Evolutionary conservation across 1,140 invertebrate species (phyloP).

Genomic region (Drosophila albomicans): DNA sequence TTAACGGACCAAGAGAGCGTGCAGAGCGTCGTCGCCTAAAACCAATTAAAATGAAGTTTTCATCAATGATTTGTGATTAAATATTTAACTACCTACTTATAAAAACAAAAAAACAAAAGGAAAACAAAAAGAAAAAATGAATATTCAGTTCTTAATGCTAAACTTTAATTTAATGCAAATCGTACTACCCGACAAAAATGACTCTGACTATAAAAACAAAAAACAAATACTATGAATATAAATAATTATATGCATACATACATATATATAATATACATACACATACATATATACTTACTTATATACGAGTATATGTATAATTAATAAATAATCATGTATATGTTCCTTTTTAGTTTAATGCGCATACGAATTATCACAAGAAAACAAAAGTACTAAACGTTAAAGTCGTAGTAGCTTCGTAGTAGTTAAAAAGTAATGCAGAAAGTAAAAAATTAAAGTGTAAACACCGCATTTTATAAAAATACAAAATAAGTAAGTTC

Average conservation of each 20-base stretch:
- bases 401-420: slow-evolving; percentile 74
- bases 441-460: slow-evolving; percentile 27
- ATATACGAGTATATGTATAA: slow-evolving; percentile 52
- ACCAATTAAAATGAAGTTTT: slow-evolving; percentile 80
- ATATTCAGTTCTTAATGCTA: slow-evolving; percentile 74
- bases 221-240: slow-evolving; percentile 67
- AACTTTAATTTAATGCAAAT: slow-evolving; percentile 66
- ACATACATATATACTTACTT: slow-evolving; percentile 50
- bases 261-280: slow-evolving; percentile 40
- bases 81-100: slow-evolving; percentile 75
- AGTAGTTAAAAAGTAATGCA: slow-evolving; percentile 59
- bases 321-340: slow-evolving; percentile 80
- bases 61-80: slow-evolving; percentile 85
- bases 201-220: slow-evolving; percentile 80
- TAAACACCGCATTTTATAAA: slow-evolving; percentile 65
- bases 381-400: slow-evolving; percentile 58
- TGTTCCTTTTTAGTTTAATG: slow-evolving; percentile 84
- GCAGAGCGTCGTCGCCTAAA: slow-evolving; percentile 81
- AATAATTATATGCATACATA: slow-evolving; percentile 48
- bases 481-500: slow-evolving; percentile 57
- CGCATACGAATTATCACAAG: slow-evolving; percentile 67
- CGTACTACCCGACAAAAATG: slow-evolving; percentile 73
- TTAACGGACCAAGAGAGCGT: slow-evolving; percentile 83
- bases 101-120: slow-evolving; percentile 25
- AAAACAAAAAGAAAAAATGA: slow-evolving; percentile 30